Evolutionary conservation across 2,113 vertebrate species (phyloP), one percentile per base, ranked within the genome.

Genomic region (Petaurus breviceps): DNA sequence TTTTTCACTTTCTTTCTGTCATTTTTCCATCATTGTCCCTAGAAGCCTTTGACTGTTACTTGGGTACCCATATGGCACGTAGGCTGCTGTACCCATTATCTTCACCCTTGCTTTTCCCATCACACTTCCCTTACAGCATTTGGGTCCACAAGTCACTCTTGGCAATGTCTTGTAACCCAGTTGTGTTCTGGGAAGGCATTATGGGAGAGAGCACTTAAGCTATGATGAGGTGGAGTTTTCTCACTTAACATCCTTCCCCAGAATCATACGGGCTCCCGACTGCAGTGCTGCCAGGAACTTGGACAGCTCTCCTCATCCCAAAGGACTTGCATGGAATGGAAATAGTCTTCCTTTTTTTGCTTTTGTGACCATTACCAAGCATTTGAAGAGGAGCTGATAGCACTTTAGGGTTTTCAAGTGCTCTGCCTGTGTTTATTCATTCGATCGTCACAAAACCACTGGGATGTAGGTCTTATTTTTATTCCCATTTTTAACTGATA

Each of bases 291-390:
- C 3, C 37, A 77, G 10, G 37, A 68, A 31, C 57, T 57, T 28
- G 55, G 31, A 68, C 31, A n/a, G n/a, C 3, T 28, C 25, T 4
- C 55, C 12, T 68, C 31, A 14, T 68, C 61, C 31, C 31, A 68
- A 37, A 37, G 12, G 31, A 68, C 5, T 68, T 68, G 14, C 25
- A 37, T 68, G 57, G 57, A 68, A 11, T 37, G 31, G 28, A 68
- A 68, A 77, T 68, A 37, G 6, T 68, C 57, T 77, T n/a, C 68
- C 37, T 22, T 95, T 90, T 89, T 77, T 92, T 95, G 51, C 46
- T 37, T 96, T 77, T 3, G 43, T 91, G 57, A 52, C 91, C 11
- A 31, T 77, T 89, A 52, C 28, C 46, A 50, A 92, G 16, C 46
- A 26, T 54, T 51, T 52, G 37, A 37, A 37, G 22, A 77, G 43